phyloP scores from a whole-genome alignment of 2,888 invertebrate species.

The Amphipoea lucens region DNA sequence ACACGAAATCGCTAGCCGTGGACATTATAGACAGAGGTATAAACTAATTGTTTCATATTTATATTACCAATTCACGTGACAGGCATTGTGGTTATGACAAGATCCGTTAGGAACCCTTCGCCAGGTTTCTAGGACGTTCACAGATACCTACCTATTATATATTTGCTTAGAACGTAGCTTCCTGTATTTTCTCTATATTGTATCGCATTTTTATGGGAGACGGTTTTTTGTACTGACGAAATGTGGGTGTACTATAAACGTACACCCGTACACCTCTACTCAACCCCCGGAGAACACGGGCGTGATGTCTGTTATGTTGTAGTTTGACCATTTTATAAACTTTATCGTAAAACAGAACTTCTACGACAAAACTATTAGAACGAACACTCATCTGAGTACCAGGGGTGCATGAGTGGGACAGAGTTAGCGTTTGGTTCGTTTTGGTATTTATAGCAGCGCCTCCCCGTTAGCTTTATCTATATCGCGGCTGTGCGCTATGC shows the following conservation, averaged over 20 bases:
- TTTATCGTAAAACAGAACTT: not conserved
- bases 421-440: conserved; percentile 62
- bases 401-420: conserved; percentile 72
- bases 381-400: conserved; percentile 36
- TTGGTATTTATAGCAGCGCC: conserved; percentile 84
- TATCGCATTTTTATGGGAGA: not conserved
- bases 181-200: not conserved
- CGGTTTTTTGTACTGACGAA: not conserved
- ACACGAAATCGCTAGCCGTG: conserved; percentile 53
- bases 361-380: conserved; percentile 37
- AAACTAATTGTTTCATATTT: conserved; percentile 50
- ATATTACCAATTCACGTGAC: conserved; percentile 37
- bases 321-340: not conserved
- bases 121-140: conserved; percentile 12
- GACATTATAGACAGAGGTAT: conserved; percentile 31
- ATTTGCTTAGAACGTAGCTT: not conserved
- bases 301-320: not conserved
- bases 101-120: conserved; percentile 42
- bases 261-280: not conserved
- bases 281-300: not conserved
- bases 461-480: conserved; percentile 87
- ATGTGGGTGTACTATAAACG: not conserved
- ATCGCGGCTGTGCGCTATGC: conserved; percentile 86
- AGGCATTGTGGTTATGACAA: conserved; percentile 40
- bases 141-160: not conserved